phyloP scores from a whole-genome alignment of 2,113 vertebrate species.

The Alouatta palliata region DNA sequence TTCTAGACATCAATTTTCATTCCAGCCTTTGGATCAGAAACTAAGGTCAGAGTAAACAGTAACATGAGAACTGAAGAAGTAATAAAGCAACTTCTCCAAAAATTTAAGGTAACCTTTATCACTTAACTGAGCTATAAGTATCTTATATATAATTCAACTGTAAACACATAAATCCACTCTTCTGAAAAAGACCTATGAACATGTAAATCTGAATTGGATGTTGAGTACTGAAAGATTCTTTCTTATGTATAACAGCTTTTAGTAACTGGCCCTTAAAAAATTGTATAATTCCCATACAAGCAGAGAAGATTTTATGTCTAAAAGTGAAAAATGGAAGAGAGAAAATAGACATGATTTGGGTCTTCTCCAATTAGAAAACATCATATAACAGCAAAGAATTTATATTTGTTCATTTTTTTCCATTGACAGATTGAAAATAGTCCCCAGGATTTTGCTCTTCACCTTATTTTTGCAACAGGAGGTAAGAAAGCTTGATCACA shows the following conservation, averaged over 20 bases:
- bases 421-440: constrained; percentile 92
- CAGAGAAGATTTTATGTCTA: background rate
- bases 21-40: constrained; percentile 90
- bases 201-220: background rate
- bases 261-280: background rate
- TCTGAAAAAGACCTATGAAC: background rate
- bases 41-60: constrained; percentile 92
- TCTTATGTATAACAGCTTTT: background rate
- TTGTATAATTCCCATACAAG: background rate
- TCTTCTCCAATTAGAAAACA: background rate
- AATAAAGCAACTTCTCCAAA: constrained; percentile 91
- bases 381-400: background rate
- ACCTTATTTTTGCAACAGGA: constrained; percentile 92
- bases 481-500: constrained; percentile 82
- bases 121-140: background rate
- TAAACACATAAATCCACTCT: background rate
- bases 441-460: constrained; percentile 93
- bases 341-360: background rate
- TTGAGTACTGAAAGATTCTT: background rate
- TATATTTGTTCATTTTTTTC: background rate
- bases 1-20: constrained; percentile 95
- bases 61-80: constrained; percentile 92
- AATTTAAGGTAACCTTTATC: constrained; percentile 91
- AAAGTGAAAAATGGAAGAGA: background rate
- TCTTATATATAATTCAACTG: background rate